Conservation (phyloP, 1,140 invertebrate genomes). For the Lepidurus packardi region DNA sequence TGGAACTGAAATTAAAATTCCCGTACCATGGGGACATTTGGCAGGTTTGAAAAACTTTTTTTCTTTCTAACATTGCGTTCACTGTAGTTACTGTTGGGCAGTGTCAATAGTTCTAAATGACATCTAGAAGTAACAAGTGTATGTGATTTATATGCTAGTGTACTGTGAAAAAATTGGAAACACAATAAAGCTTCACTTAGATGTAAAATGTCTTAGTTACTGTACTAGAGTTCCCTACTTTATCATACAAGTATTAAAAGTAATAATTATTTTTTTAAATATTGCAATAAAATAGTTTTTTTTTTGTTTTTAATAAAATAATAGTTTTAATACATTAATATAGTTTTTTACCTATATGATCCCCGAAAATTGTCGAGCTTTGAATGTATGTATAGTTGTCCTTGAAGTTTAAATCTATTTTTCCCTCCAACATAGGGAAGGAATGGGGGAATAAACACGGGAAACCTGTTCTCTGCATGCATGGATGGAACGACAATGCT, state of each 20-base stretch:
- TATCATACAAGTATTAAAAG: no score
- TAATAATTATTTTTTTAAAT: background rate
- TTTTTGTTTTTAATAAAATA: background rate
- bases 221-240: background rate
- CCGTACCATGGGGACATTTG: constrained; percentile 41
- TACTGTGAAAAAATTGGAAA: no score
- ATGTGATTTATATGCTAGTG: no score
- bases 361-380: no score
- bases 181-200: no score
- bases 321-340: constrained; percentile 1
- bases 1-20: constrained; percentile 40
- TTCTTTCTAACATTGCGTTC: background rate
- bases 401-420: no score
- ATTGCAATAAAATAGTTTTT: background rate
- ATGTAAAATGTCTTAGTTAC: no score
- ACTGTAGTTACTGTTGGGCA: background rate
- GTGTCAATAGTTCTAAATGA: no score
- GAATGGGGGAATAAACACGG: constrained; percentile 58
- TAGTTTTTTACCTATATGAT: background rate
- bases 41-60: constrained; percentile 46
- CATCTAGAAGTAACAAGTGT: no score
- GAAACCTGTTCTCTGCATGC: constrained; percentile 60
- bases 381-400: no score
- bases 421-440: constrained; percentile 46
- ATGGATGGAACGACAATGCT: constrained; percentile 61